Conservation (phyloP, 2,888 invertebrate species). For the Ceraclea dissimilis region DNA sequence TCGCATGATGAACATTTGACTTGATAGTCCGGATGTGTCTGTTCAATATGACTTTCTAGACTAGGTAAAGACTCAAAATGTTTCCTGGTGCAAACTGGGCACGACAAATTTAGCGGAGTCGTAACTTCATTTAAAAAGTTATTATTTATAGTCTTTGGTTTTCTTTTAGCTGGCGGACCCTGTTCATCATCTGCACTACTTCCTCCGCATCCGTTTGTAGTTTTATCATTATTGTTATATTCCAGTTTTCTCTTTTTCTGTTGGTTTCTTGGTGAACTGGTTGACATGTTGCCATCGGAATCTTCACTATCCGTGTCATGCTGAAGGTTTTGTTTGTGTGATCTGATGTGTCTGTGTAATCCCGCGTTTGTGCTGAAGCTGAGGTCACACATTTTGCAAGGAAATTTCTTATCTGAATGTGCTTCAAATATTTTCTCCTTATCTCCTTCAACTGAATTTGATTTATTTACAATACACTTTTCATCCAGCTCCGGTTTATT, state of each 20-base stretch:
- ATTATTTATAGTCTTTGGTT: slow-evolving; percentile 33
- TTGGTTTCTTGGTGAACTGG: slow-evolving; percentile 26
- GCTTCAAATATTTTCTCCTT: too few species aligned
- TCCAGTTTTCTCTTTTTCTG: slow-evolving; percentile 25
- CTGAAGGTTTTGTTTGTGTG: slow-evolving; percentile 50
- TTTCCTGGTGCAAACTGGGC: slow-evolving; percentile 56
- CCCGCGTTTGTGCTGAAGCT: slow-evolving; percentile 81
- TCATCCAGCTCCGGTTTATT: slow-evolving; percentile 25
- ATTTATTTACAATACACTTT: not conserved
- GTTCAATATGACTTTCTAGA: slow-evolving; percentile 58
- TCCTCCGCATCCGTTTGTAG: slow-evolving; percentile 34
- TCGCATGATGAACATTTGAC: slow-evolving; percentile 68
- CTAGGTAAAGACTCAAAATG: slow-evolving; percentile 53
- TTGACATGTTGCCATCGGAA: slow-evolving; percentile 28
- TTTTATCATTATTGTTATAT: slow-evolving; percentile 29
- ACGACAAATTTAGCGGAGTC: slow-evolving; percentile 36
- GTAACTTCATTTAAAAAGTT: slow-evolving; percentile 26
- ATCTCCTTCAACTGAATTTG: not conserved
- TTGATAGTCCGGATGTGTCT: slow-evolving; percentile 57
- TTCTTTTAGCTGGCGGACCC: slow-evolving; percentile 25
- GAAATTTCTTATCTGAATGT: slow-evolving; percentile 73
- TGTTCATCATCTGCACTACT: slow-evolving; percentile 30
- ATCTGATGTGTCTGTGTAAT: slow-evolving; percentile 77
- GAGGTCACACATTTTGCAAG: slow-evolving; percentile 69
- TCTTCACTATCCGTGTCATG: slow-evolving; percentile 30